phyloP scores from a whole-genome alignment of 2,888 invertebrate species.

The Amphimallon solstitiale region DNA sequence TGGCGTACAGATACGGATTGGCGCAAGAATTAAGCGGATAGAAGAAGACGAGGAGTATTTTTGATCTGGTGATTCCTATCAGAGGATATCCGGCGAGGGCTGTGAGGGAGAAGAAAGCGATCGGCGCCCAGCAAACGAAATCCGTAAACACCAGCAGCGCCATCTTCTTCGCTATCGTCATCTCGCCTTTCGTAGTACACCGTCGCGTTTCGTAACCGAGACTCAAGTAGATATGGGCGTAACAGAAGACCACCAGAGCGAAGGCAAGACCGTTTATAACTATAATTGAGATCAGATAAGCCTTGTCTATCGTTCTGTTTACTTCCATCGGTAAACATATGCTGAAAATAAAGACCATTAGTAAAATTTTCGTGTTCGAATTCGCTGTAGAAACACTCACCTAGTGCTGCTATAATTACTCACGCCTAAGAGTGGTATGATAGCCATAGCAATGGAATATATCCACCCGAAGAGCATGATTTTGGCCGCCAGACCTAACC shows the following conservation, averaged over 20 bases:
- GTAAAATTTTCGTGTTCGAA: too few species aligned
- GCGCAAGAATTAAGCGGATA: conserved; percentile 93
- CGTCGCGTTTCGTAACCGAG: conserved; percentile 76
- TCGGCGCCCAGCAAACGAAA: conserved; percentile 87
- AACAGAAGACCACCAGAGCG: conserved; percentile 84
- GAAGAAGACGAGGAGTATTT: conserved; percentile 87
- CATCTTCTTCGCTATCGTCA: conserved; percentile 89
- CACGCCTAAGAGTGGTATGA: conserved; percentile 82
- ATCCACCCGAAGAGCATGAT: conserved; percentile 85
- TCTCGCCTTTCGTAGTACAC: conserved; percentile 68
- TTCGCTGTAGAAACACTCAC: conserved; percentile 57
- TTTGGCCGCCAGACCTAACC: conserved; percentile 75
- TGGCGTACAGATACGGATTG: conserved; percentile 92
- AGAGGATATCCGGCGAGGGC: conserved; percentile 86
- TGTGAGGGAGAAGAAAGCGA: conserved; percentile 88
- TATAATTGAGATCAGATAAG: conserved; percentile 80
- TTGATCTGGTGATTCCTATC: conserved; percentile 83
- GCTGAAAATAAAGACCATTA: conserved; percentile 60
- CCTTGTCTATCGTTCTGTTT: conserved; percentile 73
- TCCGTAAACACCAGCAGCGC: conserved; percentile 87
- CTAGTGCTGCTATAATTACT: conserved; percentile 89
- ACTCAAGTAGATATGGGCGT: conserved; percentile 86
- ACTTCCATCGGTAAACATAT: conserved; percentile 92
- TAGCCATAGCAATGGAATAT: conserved; percentile 80
- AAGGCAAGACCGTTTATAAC: conserved; percentile 83